These are phyloP conservation scores for Sciurus vulgaris DNA, from an alignment of 2,797 vertebrate genomes.

Conservation along the genomic window DNA sequence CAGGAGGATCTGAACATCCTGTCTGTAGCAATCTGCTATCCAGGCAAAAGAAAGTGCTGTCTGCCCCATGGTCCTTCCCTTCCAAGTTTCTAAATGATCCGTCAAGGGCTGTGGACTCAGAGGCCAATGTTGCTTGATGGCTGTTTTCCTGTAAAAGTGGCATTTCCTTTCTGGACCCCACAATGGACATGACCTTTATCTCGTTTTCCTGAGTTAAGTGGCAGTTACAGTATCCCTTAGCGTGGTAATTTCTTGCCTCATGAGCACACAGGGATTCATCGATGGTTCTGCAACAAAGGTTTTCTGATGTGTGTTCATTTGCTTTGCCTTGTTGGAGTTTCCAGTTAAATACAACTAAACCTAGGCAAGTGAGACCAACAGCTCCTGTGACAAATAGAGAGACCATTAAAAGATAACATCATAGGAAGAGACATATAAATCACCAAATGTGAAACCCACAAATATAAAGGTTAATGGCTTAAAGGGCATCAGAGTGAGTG, in stretches of 20 bases:
- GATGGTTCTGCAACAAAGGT: constrained; percentile 78
- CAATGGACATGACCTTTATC: constrained; percentile 84
- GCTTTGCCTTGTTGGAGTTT: constrained; percentile 85
- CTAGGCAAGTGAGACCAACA: constrained; percentile 88
- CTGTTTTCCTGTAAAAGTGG: constrained; percentile 81
- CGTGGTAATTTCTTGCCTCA: constrained; percentile 77
- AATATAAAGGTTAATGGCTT: constrained; percentile 51
- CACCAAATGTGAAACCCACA: constrained; percentile 64
- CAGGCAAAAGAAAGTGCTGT: constrained; percentile 81
- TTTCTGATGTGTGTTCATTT: constrained; percentile 79
- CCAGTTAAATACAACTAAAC: constrained; percentile 88
- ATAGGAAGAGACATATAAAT: constrained; percentile 61
- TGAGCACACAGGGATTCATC: constrained; percentile 79
- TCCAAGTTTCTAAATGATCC: constrained; percentile 73
- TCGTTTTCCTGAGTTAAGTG: constrained; percentile 81
- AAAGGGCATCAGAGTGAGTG: not conserved
- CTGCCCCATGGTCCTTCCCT: constrained; percentile 63
- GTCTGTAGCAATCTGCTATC: constrained; percentile 80
- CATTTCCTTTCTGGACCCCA: constrained; percentile 78
- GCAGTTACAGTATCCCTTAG: constrained; percentile 80
- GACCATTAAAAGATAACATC: constrained; percentile 75
- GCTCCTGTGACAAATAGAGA: constrained; percentile 85
- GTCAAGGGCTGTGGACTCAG: constrained; percentile 76
- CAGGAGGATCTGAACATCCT: constrained; percentile 61
- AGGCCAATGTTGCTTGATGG: constrained; percentile 66